Conservation (phyloP, 2,797 vertebrate genomes). For the Hipposideros larvatus region DNA sequence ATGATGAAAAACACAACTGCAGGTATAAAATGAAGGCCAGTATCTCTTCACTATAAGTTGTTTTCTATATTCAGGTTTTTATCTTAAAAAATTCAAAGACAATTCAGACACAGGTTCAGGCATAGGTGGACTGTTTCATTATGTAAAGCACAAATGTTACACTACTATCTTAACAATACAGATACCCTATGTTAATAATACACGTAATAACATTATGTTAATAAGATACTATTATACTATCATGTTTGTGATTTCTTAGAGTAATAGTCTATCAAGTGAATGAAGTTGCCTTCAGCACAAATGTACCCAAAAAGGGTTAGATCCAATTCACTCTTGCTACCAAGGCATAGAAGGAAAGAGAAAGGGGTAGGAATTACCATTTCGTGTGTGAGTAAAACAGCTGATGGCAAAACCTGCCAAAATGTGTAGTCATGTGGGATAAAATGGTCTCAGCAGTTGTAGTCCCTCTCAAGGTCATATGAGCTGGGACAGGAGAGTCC, state of each 20-base stretch:
- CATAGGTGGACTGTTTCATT: neutral
- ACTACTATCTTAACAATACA: too few species aligned
- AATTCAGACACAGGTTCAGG: neutral
- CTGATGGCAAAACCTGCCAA: constrained; percentile 57
- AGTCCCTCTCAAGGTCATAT: constrained; percentile 83
- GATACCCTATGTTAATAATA: too few species aligned
- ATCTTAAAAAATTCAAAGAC: constrained; percentile 15
- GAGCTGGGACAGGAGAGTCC: constrained; percentile 69
- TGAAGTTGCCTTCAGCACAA: neutral
- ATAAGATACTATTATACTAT: neutral
- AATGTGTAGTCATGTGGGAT: constrained; percentile 65
- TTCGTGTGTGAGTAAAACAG: constrained; percentile 62
- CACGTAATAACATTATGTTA: too few species aligned
- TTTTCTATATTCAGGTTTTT: neutral
- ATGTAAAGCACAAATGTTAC: neutral
- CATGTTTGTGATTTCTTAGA: neutral
- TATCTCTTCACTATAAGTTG: neutral
- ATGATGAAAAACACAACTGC: neutral
- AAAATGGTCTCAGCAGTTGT: constrained; percentile 44
- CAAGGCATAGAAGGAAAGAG: neutral
- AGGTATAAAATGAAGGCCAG: neutral
- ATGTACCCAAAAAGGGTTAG: neutral
- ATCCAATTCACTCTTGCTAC: neutral
- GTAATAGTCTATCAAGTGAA: neutral
- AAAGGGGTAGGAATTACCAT: constrained; percentile 5